These are phyloP conservation scores for Cantharis lateralis DNA, from an alignment of 2,888 invertebrate genomes.

Conservation along the genomic window DNA sequence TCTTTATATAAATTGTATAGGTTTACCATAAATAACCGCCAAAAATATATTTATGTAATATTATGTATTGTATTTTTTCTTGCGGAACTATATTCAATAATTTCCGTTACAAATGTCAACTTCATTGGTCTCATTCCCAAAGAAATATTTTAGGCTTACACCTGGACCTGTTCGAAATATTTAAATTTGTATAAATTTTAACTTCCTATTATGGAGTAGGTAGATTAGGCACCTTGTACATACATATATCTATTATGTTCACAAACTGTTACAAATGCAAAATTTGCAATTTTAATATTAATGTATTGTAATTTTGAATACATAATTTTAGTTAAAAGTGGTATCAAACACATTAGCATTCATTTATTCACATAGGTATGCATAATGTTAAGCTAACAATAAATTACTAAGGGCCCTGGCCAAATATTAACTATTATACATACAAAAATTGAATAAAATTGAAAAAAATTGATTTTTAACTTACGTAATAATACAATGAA, in stretches of 20 bases:
- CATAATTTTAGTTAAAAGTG: background rate
- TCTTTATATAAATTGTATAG: too few relatives aligned
- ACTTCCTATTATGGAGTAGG: background rate
- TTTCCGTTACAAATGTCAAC: conserved; percentile 26
- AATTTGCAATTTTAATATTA: background rate
- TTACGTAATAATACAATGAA: too few relatives aligned
- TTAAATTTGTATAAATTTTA: background rate
- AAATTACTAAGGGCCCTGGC: too few relatives aligned
- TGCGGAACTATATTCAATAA: conserved; percentile 13
- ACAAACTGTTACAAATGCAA: background rate
- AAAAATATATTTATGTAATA: conserved; percentile 14
- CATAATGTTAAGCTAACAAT: too few relatives aligned
- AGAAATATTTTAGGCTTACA: background rate
- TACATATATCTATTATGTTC: background rate
- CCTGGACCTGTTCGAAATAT: background rate
- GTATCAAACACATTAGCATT: background rate
- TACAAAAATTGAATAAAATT: too few relatives aligned
- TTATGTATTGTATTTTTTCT: conserved; percentile 19
- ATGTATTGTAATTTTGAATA: background rate
- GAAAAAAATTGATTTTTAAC: too few relatives aligned
- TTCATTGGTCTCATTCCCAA: background rate
- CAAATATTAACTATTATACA: too few relatives aligned
- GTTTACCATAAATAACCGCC: conserved; percentile 6
- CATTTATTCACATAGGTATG: background rate
- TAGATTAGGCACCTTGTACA: background rate